A percentile compares a stretch with the other conserved stretches of the same genome.
phyloP scores from a whole-genome alignment of 2,113 vertebrate species.

The Datnioides undecimradiatus region DNA sequence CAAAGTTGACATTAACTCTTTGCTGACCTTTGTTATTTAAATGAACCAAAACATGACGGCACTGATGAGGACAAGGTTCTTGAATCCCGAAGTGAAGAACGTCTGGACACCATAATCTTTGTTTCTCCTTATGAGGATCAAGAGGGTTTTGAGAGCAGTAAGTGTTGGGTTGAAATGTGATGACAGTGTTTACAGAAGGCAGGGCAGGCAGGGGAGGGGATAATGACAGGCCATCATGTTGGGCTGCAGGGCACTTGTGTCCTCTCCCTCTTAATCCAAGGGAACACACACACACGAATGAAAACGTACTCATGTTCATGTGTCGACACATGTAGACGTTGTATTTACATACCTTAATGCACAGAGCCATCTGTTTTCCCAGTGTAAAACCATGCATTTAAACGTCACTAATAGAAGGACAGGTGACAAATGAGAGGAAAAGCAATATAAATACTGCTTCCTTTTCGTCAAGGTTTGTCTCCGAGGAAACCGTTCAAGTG shows the following conservation, averaged over 20 bases:
- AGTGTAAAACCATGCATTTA: conserved; percentile 1
- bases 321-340: conserved; percentile 12
- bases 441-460: background rate
- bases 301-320: conserved; percentile 16
- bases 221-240: conserved; percentile 67
- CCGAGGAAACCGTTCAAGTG: conserved; percentile 85
- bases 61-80: background rate
- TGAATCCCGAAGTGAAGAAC: background rate
- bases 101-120: background rate
- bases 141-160: conserved; percentile 30
- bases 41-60: background rate
- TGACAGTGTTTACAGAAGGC: conserved; percentile 63
- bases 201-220: conserved; percentile 39
- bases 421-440: background rate
- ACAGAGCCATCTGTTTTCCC: conserved; percentile 42
- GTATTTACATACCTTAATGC: background rate
- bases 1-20: background rate
- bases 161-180: conserved; percentile 56
- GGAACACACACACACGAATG: conserved; percentile 11
- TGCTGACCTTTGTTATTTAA: background rate
- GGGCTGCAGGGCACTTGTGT: conserved; percentile 48
- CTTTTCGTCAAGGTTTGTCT: conserved; percentile 58
- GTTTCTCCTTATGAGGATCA: background rate
- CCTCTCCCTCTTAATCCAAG: conserved; percentile 11
- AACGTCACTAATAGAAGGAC: background rate